Evolutionary conservation across 2,888 invertebrate genomes (phyloP).

Genomic region (Tiliacea citrago): DNA sequence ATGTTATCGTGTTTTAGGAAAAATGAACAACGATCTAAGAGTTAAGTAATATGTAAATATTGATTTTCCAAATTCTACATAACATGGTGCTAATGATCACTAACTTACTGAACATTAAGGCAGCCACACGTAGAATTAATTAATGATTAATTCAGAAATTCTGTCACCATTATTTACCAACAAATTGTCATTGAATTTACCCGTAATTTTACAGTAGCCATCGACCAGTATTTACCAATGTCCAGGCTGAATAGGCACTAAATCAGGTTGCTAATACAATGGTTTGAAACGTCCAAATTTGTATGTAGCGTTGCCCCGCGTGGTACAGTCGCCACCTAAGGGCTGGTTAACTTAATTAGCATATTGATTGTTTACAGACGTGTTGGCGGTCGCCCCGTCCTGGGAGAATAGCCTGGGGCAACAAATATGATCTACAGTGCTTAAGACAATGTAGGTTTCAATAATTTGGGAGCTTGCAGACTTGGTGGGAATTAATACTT

Average conservation of each 20-base stretch:
- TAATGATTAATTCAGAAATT: slow-evolving; percentile 2
- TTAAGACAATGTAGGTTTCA: slow-evolving; percentile 48
- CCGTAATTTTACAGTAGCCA: slow-evolving; percentile 25
- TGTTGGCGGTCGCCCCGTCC: slow-evolving; percentile 60
- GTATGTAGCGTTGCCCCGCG: slow-evolving; percentile 60
- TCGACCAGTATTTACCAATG: slow-evolving; percentile 40
- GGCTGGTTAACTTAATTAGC: slow-evolving; percentile 79
- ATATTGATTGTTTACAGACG: slow-evolving; percentile 85
- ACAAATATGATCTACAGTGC: slow-evolving; percentile 55
- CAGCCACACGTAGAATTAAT: slow-evolving; percentile 1
- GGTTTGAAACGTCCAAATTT: slow-evolving; percentile 61
- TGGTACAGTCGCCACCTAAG: slow-evolving; percentile 71
- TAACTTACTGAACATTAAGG: not conserved
- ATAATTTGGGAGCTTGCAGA: slow-evolving; percentile 33
- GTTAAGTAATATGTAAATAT: not conserved
- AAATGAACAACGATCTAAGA: not conserved
- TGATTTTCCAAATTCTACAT: too few species aligned
- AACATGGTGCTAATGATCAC: not conserved
- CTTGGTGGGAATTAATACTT: slow-evolving; percentile 16
- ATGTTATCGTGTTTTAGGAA: not conserved
- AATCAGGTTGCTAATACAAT: slow-evolving; percentile 63
- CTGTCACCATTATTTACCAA: slow-evolving; percentile 8
- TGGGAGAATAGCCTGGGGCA: slow-evolving; percentile 48
- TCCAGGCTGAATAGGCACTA: slow-evolving; percentile 49
- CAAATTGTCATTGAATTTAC: slow-evolving; percentile 23